Conservation (phyloP, 2,888 invertebrate species). For the Agonopterix arenella region DNA sequence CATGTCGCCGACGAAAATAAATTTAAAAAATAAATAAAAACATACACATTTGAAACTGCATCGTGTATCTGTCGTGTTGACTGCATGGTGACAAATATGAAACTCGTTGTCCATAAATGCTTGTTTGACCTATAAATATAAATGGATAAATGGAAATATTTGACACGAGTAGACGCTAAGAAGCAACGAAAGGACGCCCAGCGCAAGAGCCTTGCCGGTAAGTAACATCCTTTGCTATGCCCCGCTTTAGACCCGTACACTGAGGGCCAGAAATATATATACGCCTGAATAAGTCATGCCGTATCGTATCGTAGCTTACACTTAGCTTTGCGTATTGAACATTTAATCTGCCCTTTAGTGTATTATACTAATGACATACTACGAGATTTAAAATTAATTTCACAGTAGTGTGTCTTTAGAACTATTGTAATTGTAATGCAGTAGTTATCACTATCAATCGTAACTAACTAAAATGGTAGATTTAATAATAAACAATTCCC, state of each 20-base stretch:
- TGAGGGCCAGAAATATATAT: conserved; percentile 35
- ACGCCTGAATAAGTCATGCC: background rate
- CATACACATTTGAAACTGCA: conserved; percentile 64
- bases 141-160: conserved; percentile 33
- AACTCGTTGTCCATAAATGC: conserved; percentile 60
- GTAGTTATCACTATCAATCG: conserved; percentile 10
- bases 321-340: too few relatives aligned
- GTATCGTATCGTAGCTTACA: too few relatives aligned
- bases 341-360: conserved; percentile 44
- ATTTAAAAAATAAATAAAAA: conserved; percentile 32
- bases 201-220: conserved; percentile 91
- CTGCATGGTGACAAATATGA: conserved; percentile 69
- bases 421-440: conserved; percentile 1
- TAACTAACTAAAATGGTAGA: conserved; percentile 1
- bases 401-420: conserved; percentile 12
- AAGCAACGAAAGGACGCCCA: conserved; percentile 87
- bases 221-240: conserved; percentile 75
- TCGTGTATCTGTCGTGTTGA: conserved; percentile 73
- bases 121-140: conserved; percentile 40
- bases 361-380: conserved; percentile 24
- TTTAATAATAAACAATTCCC: conserved; percentile 9
- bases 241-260: conserved; percentile 53
- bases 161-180: conserved; percentile 88
- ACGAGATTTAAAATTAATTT: conserved; percentile 3
- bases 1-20: conserved; percentile 66